phyloP scores from a whole-genome alignment of 2,888 invertebrate species.

The Eremobia ochroleuca region DNA sequence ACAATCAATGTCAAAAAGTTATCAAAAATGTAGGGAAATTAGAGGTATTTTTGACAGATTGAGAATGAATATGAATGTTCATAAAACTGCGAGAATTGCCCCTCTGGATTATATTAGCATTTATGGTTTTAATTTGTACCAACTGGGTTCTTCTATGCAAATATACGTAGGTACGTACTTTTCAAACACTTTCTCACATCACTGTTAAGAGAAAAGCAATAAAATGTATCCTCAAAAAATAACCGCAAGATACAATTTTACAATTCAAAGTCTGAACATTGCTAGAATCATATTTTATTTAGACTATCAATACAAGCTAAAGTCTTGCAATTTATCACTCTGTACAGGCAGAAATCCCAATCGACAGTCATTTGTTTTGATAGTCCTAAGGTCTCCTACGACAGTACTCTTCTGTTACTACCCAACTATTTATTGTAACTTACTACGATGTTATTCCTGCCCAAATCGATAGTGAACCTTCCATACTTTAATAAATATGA shows the following conservation, averaged over 20 bases:
- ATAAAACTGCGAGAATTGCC: too few species aligned
- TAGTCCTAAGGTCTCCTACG: background rate
- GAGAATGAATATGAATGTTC: background rate
- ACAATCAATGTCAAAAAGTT: background rate
- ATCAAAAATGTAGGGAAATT: too few species aligned
- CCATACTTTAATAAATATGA: conserved; percentile 42
- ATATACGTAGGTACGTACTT: too few species aligned
- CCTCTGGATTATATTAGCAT: background rate
- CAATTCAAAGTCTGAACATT: background rate
- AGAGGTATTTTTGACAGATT: background rate
- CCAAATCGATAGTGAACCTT: conserved; percentile 23
- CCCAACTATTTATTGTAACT: background rate
- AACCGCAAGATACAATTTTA: background rate
- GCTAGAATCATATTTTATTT: background rate
- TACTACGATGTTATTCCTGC: background rate
- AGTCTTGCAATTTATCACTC: background rate
- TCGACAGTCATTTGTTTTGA: background rate
- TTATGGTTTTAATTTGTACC: background rate
- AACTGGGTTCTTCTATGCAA: background rate
- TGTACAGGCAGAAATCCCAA: background rate
- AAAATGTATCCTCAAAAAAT: background rate
- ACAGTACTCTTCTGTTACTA: background rate
- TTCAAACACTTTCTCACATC: background rate
- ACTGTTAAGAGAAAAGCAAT: background rate
- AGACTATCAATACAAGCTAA: background rate